A percentile compares a stretch with the other conserved stretches of the same genome.
Conservation (phyloP, 2,888 invertebrate species). For the Sycophila texana region DNA sequence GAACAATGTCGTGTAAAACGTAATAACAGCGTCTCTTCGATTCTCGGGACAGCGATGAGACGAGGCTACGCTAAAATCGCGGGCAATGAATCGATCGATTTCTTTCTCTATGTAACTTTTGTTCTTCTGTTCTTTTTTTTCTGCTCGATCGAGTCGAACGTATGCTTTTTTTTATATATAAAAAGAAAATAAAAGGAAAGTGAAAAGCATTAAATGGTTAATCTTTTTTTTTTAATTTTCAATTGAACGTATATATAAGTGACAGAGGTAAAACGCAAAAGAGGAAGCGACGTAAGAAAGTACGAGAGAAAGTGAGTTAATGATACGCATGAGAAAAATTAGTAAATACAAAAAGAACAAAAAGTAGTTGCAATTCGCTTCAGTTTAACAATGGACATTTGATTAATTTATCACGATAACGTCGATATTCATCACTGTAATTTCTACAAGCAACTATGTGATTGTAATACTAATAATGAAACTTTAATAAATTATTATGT, state of each 20-base stretch:
- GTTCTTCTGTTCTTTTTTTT: conserved; percentile 20
- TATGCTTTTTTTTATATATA: conserved; percentile 15
- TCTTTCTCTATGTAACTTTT: conserved; percentile 37
- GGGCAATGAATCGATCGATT: conserved; percentile 51
- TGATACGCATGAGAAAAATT: not conserved
- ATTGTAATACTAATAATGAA: conserved; percentile 10
- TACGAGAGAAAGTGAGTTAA: not conserved
- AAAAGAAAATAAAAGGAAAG: not conserved
- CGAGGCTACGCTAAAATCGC: conserved; percentile 10
- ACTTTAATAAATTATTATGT: not conserved
- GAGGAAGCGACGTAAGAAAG: conserved; percentile 31
- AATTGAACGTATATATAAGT: conserved; percentile 18
- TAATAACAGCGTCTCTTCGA: conserved; percentile 32
- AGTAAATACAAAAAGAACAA: conserved; percentile 18
- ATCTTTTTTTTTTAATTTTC: conserved; percentile 26
- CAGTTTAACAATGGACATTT: not conserved
- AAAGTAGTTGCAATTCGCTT: conserved; percentile 14
- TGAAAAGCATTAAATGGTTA: not conserved
- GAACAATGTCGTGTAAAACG: conserved; percentile 27
- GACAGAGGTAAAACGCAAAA: conserved; percentile 17
- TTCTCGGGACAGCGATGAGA: conserved; percentile 24
- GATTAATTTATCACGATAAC: conserved; percentile 11
- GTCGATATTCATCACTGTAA: conserved; percentile 20
- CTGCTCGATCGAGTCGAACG: conserved; percentile 30
- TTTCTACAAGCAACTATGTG: not conserved